Percentiles rank a stretch among this genome's conserved stretches.
phyloP scores from a whole-genome alignment of 2,113 vertebrate genomes.

The Lepidothrix coronata region DNA sequence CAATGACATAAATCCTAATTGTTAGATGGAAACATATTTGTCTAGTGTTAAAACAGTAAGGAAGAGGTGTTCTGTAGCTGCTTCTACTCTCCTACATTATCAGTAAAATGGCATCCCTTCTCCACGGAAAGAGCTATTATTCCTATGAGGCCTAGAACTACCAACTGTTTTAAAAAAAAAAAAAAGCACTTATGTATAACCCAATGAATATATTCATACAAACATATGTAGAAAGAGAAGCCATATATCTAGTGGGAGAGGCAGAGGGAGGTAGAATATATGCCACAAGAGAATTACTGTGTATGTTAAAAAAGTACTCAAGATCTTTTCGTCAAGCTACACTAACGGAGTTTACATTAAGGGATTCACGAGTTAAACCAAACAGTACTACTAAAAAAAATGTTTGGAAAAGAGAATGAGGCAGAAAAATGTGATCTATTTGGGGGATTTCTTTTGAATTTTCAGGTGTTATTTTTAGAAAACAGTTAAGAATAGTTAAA shows the following conservation, averaged over 20 bases:
- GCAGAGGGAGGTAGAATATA: neutral
- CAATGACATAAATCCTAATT: neutral
- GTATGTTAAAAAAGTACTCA: neutral
- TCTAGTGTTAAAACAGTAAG: neutral
- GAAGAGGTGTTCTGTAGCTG: neutral
- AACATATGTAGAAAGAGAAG: neutral
- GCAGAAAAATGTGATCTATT: neutral
- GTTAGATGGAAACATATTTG: neutral
- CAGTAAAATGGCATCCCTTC: neutral
- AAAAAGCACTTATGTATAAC: neutral
- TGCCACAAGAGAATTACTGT: neutral
- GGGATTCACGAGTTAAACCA: neutral
- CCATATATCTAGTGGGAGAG: neutral
- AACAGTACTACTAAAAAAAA: neutral
- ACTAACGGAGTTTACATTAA: neutral
- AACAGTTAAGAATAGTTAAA: neutral
- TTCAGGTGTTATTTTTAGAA: neutral
- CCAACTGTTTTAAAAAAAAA: neutral
- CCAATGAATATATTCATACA: neutral
- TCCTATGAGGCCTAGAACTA: neutral
- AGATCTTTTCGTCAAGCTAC: neutral
- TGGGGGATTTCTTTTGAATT: neutral
- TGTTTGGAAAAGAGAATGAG: neutral
- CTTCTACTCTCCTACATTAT: neutral
- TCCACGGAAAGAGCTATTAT: neutral